Evolutionary conservation across 2,888 invertebrate genomes (phyloP), one percentile per base, ranked within the genome.

Genomic region (Agrochola macilenta): DNA sequence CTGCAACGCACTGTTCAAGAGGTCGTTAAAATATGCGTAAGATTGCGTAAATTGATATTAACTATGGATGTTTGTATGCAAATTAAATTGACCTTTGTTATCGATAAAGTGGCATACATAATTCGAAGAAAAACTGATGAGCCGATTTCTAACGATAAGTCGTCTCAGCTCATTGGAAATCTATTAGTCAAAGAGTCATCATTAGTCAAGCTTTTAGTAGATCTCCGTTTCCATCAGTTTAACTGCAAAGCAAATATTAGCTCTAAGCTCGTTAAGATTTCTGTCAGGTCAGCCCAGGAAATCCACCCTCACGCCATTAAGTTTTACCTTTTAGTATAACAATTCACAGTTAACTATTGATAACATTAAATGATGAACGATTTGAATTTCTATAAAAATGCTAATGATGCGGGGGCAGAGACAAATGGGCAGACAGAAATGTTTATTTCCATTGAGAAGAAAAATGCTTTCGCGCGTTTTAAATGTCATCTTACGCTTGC

Each of bases 41-140:
- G 57, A 65, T 81, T 83, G 74, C 78, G 64, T 82, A 79, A 79
- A 76, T 66, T 49, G 52, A 64, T 74, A 76, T 72, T 69, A 72
- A 71, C 49, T 81, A 81, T 79, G 65, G 70, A 76, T 65, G 76
- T 82, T 89, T 90, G 86, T 85, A 88, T 91, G 88, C 79, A 88
- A 89, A 89, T 88, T 60, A 81, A 81, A 64, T 78, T 90, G 88
- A 91, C 87, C 89, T 91, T 87, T 89, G 83, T 80, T 81, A 79
- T 85, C 60, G 66, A 73, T 74, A 75, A 58, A 63, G 30, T 63
- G 23, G 39, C 63, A 72, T 70, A 12, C 17, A 57, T 73, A 69
- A 82, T 76, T 69, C 64, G 68, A 61, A 69, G 71, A 86, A 71
- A 76, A 72, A 77, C 57, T 72, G 69, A 46, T 61, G 60, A 61